A percentile compares a stretch with the other conserved stretches of the same genome.
Evolutionary conservation across 2,113 vertebrate genomes (phyloP).

Genomic region (Tragelaphus scriptus): DNA sequence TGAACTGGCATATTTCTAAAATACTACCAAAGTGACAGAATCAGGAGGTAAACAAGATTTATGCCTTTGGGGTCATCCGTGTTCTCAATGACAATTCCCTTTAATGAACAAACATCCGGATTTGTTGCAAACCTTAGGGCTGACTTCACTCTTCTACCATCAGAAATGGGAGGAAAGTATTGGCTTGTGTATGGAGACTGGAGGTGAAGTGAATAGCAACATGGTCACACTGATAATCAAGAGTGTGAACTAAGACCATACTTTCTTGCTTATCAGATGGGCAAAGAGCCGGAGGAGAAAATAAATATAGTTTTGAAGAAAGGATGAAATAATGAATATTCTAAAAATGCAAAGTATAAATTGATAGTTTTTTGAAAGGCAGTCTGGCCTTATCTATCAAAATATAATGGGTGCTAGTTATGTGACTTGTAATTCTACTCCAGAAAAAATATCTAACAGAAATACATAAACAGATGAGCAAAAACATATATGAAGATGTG

Average conservation of each 20-base stretch:
- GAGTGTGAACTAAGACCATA: background rate
- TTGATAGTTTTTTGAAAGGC: background rate
- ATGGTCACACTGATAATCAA: background rate
- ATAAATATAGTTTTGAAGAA: background rate
- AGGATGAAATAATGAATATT: background rate
- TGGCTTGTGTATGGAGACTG: background rate
- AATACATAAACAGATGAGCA: background rate
- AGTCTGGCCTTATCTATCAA: background rate
- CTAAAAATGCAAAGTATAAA: background rate
- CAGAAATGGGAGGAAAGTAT: background rate
- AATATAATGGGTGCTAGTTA: background rate
- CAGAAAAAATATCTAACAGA: background rate
- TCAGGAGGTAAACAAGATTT: background rate
- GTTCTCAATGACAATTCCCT: background rate
- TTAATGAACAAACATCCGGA: background rate
- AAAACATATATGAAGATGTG: background rate
- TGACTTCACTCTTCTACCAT: background rate
- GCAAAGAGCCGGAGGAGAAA: background rate
- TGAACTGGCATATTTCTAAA: background rate
- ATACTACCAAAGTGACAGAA: background rate
- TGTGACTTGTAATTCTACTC: background rate
- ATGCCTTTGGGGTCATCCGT: background rate
- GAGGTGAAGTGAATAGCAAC: background rate
- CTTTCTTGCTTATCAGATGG: background rate
- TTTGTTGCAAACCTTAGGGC: background rate